Base-by-base conservation (phyloP, 2,888 invertebrate species). In the Antheraea assamensis region DNA sequence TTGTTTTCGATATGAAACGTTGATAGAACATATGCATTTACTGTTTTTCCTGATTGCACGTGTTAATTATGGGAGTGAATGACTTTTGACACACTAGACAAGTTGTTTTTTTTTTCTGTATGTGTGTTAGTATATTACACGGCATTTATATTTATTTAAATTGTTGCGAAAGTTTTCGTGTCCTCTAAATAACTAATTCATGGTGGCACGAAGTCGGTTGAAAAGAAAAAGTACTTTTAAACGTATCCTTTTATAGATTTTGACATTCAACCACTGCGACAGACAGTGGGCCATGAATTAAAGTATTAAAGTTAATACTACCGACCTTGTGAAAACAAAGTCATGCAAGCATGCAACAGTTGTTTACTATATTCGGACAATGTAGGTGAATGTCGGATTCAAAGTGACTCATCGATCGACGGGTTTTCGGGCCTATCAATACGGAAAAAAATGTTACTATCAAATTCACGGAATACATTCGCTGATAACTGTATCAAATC, bases 341-440 rank as follows among this genome's bases (percentile, higher is more conserved):
- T 68, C 35, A 68, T 64, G 21, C 58, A n/a, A n/a, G n/a, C 58
- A 58, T 66, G 68, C 31, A 68, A n/a, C 68, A 68, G 68, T 35
- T 68, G 68, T 68, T 68, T 68, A 68, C 35, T 68, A 21, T 35
- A 35, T 68, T 35, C n/a, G 19, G 35, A 35, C 10, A 68, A 68
- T 68, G 66, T 66, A 66, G 66, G 66, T 66, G 66, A 66, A 66
- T 66, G 68, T 68, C 35, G n/a, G 61, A 4, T 17, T 27, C 17
- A 64, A 1, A 64, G 15, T 64, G 61, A 64, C 19, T 64, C 61
- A 64, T 27, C 61, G 30, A 64, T 64, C 27, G 61, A 27, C 15
- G 15, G 3, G 24, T 61, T 61, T 27, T 27, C 27, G 27, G 30
- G 3, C 61, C 30, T 64, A 64, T 64, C 24, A 64, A 19, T 15